Conservation (phyloP, 2,113 vertebrate genomes). For the Perccottus glenii region DNA sequence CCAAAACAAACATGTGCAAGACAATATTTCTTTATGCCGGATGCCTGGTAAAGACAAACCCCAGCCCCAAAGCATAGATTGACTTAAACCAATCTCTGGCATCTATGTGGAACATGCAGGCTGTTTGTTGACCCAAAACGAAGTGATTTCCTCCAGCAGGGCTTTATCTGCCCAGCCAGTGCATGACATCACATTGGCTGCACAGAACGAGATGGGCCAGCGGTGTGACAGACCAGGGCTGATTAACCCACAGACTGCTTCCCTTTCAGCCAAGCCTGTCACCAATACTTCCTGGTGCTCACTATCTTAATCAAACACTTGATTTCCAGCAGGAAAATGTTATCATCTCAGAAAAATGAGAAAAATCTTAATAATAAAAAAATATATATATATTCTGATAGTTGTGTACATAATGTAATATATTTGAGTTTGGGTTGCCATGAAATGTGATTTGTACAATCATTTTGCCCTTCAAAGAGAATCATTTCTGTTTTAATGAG, state of each 20-base stretch:
- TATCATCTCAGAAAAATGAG: conserved; percentile 48
- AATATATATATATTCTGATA: conserved; percentile 21
- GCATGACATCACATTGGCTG: conserved; percentile 73
- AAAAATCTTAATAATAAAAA: conserved; percentile 27
- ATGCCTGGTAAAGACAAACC: conserved; percentile 71
- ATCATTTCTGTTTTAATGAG: conserved; percentile 39
- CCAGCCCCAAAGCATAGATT: conserved; percentile 62
- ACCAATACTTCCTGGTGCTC: conserved; percentile 81
- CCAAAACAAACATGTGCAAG: conserved; percentile 73
- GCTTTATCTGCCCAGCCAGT: conserved; percentile 74
- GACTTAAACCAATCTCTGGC: conserved; percentile 75
- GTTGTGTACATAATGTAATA: conserved; percentile 7
- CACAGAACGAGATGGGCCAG: conserved; percentile 61
- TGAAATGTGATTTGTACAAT: conserved; percentile 68
- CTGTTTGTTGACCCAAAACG: conserved; percentile 80
- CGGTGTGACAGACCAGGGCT: conserved; percentile 58
- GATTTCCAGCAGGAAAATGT: conserved; percentile 78
- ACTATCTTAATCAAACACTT: conserved; percentile 84
- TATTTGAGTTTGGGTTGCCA: conserved; percentile 28
- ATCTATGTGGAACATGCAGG: conserved; percentile 66
- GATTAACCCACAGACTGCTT: conserved; percentile 72
- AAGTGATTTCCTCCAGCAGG: conserved; percentile 73
- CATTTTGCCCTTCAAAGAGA: conserved; percentile 68
- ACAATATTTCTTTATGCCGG: conserved; percentile 71
- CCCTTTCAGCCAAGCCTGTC: conserved; percentile 72